A percentile compares a stretch with the other conserved stretches of the same genome.
These are phyloP conservation scores for Stenoptilia bipunctidactyla DNA, from an alignment of 2,888 invertebrate species.

Conservation along the genomic window DNA sequence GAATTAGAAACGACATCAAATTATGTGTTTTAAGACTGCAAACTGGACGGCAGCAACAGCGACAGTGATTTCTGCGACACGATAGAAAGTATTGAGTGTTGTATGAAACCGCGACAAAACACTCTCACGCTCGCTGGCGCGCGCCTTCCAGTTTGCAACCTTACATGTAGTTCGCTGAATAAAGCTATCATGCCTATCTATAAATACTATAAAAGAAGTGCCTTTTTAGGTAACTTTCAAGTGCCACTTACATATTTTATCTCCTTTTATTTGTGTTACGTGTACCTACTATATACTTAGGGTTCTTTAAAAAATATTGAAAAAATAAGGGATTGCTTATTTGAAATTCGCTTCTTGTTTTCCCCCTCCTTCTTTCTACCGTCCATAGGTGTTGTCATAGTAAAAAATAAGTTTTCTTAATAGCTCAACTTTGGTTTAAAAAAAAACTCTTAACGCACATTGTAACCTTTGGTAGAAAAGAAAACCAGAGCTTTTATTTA, in stretches of 20 bases:
- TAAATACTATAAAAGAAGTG: too few species aligned
- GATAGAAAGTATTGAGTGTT: too few species aligned
- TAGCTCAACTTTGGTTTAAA: conserved; percentile 17
- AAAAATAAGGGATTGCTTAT: conserved; percentile 16
- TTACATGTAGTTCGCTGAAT: too few species aligned
- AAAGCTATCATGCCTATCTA: too few species aligned
- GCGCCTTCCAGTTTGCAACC: too few species aligned
- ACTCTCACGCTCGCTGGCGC: too few species aligned
- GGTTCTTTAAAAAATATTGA: conserved; percentile 14
- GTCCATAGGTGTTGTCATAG: conserved; percentile 63
- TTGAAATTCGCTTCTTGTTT: conserved; percentile 2
- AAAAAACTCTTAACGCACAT: conserved; percentile 23
- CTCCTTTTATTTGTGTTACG: background rate
- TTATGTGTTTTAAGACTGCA: too few species aligned
- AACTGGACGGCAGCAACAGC: too few species aligned
- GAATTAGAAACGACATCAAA: too few species aligned
- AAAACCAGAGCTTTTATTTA: conserved; percentile 34
- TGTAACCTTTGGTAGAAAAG: conserved; percentile 15
- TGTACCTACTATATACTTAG: conserved; percentile 5
- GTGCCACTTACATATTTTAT: background rate
- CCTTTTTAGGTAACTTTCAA: background rate
- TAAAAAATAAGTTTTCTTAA: conserved; percentile 8
- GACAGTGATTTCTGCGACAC: too few species aligned
- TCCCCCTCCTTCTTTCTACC: conserved; percentile 43
- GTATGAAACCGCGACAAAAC: too few species aligned